Percentiles rank a stretch among this genome's conserved stretches.
Evolutionary conservation across 2,113 vertebrate species (phyloP).

Genomic region (Pelecanoides urinatrix): DNA sequence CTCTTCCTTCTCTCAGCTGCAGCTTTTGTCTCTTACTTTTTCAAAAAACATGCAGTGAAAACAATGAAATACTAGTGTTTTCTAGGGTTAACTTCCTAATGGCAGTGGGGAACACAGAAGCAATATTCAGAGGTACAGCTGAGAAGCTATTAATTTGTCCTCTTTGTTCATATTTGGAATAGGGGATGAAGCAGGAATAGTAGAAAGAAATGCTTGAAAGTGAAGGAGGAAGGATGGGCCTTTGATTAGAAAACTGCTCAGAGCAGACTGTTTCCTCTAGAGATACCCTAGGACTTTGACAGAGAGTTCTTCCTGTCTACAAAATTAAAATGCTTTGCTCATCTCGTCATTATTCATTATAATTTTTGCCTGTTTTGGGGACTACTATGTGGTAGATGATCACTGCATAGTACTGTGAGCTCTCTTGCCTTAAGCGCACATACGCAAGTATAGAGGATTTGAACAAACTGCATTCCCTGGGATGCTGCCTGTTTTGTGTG

Average conservation of each 20-base stretch:
- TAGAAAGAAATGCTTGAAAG: neutral
- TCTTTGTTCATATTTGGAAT: neutral
- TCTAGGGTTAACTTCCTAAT: neutral
- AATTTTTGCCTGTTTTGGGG: neutral
- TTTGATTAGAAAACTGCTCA: neutral
- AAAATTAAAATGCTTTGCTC: neutral
- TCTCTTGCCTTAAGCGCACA: neutral
- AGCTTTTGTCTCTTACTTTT: neutral
- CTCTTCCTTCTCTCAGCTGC: neutral
- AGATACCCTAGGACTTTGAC: neutral
- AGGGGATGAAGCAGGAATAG: neutral
- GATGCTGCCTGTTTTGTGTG: neutral
- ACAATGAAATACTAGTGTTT: neutral
- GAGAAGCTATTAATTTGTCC: neutral
- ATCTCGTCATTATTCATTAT: constrained; percentile 20
- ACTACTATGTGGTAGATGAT: neutral
- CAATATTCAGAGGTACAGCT: neutral
- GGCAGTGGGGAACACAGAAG: neutral
- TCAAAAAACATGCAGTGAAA: neutral
- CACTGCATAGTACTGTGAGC: neutral
- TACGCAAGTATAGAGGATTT: neutral
- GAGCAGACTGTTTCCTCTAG: neutral
- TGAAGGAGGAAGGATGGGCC: neutral
- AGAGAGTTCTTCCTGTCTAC: neutral
- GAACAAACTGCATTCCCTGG: neutral